A percentile compares a stretch with the other conserved stretches of the same genome.
Evolutionary conservation across 2,113 vertebrate species (phyloP).

Genomic region (Dermatemys mawii): DNA sequence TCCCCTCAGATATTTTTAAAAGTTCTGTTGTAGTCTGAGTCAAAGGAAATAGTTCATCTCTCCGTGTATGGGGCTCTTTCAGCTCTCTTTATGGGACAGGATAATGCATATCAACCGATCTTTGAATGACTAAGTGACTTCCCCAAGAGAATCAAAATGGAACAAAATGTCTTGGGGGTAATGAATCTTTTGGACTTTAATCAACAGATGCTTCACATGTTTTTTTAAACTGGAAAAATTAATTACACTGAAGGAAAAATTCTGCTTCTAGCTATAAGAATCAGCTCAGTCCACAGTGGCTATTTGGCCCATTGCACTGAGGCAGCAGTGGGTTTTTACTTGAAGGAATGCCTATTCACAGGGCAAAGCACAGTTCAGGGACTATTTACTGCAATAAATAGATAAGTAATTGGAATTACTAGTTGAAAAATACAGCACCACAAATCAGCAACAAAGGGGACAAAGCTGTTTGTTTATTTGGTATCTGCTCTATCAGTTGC

Average conservation of each 20-base stretch:
- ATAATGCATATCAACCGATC: constrained; percentile 73
- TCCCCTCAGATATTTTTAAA: constrained; percentile 76
- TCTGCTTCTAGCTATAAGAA: neutral
- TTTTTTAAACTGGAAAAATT: constrained; percentile 22
- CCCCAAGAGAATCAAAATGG: constrained; percentile 72
- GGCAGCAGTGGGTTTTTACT: neutral
- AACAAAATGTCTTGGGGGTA: constrained; percentile 77
- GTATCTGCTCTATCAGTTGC: neutral
- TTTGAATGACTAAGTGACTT: constrained; percentile 70
- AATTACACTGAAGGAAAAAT: constrained; percentile 5
- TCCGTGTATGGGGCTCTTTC: constrained; percentile 70
- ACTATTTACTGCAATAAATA: neutral
- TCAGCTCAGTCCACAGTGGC: neutral
- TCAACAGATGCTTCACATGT: constrained; percentile 32
- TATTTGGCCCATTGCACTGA: neutral
- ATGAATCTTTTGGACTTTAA: constrained; percentile 48
- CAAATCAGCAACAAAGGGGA: neutral
- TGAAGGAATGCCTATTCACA: constrained; percentile 10
- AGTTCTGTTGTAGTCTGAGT: constrained; percentile 60
- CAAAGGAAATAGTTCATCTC: constrained; percentile 69
- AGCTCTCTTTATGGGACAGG: constrained; percentile 71
- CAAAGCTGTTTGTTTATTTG: neutral
- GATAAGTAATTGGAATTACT: constrained; percentile 22
- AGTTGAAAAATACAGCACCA: neutral
- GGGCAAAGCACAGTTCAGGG: constrained; percentile 5